phyloP scores from a whole-genome alignment of 2,113 vertebrate species.

The Elanoides forficatus region DNA sequence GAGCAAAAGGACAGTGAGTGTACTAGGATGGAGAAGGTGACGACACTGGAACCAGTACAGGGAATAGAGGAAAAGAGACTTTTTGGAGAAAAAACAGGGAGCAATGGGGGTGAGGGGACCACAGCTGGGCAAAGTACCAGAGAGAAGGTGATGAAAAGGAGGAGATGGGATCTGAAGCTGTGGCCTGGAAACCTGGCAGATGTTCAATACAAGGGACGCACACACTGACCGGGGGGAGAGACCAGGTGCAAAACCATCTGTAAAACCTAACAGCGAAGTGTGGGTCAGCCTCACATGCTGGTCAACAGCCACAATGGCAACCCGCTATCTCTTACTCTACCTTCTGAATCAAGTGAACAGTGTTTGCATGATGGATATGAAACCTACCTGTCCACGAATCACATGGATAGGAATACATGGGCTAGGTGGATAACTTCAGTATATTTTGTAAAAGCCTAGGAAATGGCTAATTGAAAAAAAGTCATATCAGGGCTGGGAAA shows the following conservation, averaged over 20 bases:
- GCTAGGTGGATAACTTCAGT: neutral
- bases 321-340: neutral
- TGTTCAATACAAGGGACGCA: neutral
- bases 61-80: neutral
- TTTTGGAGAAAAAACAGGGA: neutral
- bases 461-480: neutral
- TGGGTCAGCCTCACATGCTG: neutral
- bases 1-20: neutral
- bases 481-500: neutral
- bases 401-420: rapidly evolving
- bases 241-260: neutral
- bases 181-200: neutral
- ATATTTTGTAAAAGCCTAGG: neutral
- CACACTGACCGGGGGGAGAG: neutral
- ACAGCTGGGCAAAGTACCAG: neutral
- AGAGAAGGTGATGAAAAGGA: neutral
- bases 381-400: neutral
- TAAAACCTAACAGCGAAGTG: neutral
- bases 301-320: neutral
- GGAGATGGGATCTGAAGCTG: neutral
- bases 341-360: neutral
- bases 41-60: neutral
- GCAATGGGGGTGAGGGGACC: rapidly evolving
- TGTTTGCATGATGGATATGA: neutral
- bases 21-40: neutral